These are phyloP conservation scores for Rotaria magnacalcarata DNA, from an alignment of 2,888 invertebrate species.

Conservation along the genomic window DNA sequence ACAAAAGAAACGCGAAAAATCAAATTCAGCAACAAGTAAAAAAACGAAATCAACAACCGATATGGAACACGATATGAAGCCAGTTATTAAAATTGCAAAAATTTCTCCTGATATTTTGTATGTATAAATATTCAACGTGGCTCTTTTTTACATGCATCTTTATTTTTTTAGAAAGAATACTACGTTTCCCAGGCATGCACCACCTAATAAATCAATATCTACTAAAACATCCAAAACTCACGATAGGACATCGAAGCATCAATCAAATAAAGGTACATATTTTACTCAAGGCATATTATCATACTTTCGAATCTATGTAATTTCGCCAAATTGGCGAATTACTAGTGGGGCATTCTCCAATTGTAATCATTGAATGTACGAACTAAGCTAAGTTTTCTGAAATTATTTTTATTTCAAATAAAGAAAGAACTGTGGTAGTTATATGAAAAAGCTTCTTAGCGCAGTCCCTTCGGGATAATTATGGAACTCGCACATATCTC, in stretches of 20 bases:
- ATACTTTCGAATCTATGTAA: too few relatives aligned
- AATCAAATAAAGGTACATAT: not conserved
- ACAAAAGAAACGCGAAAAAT: not conserved
- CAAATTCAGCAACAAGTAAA: not conserved
- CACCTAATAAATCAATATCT: not conserved
- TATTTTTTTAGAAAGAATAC: not conserved
- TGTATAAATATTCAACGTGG: not conserved
- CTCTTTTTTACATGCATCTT: too few relatives aligned
- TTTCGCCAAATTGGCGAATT: too few relatives aligned
- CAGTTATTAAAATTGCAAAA: not conserved
- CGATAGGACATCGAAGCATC: not conserved
- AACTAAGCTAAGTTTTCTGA: too few relatives aligned
- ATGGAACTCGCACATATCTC: too few relatives aligned
- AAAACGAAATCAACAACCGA: not conserved
- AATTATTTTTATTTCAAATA: too few relatives aligned
- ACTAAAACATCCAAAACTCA: not conserved
- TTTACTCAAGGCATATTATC: too few relatives aligned
- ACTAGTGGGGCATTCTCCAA: too few relatives aligned
- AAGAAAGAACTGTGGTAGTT: too few relatives aligned
- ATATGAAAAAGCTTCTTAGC: too few relatives aligned
- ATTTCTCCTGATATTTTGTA: not conserved
- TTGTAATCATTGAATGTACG: too few relatives aligned
- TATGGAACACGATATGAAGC: not conserved
- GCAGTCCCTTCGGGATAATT: too few relatives aligned
- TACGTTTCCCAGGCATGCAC: not conserved